Percentiles rank a stretch among this genome's conserved stretches.
Conservation (phyloP, 2,888 invertebrate species). For the Tetrapedia diversipes region DNA sequence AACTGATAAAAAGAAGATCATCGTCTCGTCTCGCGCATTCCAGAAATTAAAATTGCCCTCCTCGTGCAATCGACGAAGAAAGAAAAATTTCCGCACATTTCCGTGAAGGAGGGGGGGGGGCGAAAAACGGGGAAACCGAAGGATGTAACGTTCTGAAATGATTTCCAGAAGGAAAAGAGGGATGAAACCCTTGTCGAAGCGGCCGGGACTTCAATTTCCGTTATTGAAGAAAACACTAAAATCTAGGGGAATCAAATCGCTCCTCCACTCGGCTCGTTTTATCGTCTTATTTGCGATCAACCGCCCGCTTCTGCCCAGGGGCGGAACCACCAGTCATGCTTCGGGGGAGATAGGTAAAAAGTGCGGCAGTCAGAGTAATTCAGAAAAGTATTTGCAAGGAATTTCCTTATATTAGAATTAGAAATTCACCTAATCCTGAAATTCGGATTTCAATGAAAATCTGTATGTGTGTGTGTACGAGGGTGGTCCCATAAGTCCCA, state of each 20-base stretch:
- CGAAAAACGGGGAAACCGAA: neutral
- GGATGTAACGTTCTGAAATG: neutral
- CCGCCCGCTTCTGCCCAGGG: slow-evolving; percentile 45
- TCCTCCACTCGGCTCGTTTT: slow-evolving; percentile 33
- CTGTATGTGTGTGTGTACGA: too few relatives aligned
- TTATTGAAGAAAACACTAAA: slow-evolving; percentile 45
- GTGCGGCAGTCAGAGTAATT: too few relatives aligned
- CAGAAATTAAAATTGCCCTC: neutral
- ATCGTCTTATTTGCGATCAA: slow-evolving; percentile 55
- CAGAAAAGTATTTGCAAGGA: too few relatives aligned
- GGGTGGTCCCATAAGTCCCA: too few relatives aligned
- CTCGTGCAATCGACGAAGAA: neutral
- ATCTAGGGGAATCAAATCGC: slow-evolving; percentile 19
- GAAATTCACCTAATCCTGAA: too few relatives aligned
- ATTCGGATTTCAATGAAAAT: too few relatives aligned
- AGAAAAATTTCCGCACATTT: neutral
- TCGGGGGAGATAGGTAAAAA: too few relatives aligned
- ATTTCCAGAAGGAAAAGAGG: neutral
- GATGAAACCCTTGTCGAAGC: neutral
- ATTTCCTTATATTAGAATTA: too few relatives aligned
- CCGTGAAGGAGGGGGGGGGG: neutral
- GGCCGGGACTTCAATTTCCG: slow-evolving; percentile 33
- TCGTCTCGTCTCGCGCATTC: too few relatives aligned
- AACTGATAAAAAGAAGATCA: neutral
- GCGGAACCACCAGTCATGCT: too few relatives aligned